Base-by-base conservation (phyloP, 92 coral and sea anemone species). In the Parazoanthus swiftii region DNA sequence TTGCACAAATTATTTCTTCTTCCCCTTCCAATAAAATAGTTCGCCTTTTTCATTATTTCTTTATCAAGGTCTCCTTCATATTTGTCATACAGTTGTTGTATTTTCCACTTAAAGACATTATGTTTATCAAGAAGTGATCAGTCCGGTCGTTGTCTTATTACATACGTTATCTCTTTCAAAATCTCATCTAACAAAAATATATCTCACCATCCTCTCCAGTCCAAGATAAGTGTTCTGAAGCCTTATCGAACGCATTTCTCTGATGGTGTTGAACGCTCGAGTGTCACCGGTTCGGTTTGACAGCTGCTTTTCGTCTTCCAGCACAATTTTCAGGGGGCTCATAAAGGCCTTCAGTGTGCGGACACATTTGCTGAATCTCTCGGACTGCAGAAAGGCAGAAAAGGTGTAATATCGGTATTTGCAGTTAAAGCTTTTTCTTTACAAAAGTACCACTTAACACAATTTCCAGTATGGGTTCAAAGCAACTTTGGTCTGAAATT, bases 301-400 rank as follows among this genome's bases (percentile, higher is more conserved):
- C 56, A 8, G 82, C 65, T 78, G 82, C 21, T 26, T 78, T 78
- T 46, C 82, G 18, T 78, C 63, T 9, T 78, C 82, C 65, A 46
- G 35, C 15, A 48, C 66, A 78, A n/a, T 35, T 44, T 78, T 78
- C 66, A 78, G 82, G 82, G 82, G 82, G 7, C 9, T 18, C 82
- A 78, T 78, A n/a, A 78, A 78, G 0, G 82, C 66, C 63, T 78
- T n/a, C 65, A 78, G 5, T 2, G 82, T 78, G 82, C 42, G 82
- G 42, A 78, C 39, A 10, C 82, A 78, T 39, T 48, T 78, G 18
- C 18, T 78, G 66, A 78, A 78, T 14, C 82, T 78, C 42, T 46
- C 25, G 16, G 82, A 78, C 82, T 78, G 66, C 18, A 78, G 56
- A 1, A 36, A n/a, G 66, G 9, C 25, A 2, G 9, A 20, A 11